These are phyloP conservation scores for Falco biarmicus DNA, from an alignment of 2,797 vertebrate species.

Conservation along the genomic window DNA sequence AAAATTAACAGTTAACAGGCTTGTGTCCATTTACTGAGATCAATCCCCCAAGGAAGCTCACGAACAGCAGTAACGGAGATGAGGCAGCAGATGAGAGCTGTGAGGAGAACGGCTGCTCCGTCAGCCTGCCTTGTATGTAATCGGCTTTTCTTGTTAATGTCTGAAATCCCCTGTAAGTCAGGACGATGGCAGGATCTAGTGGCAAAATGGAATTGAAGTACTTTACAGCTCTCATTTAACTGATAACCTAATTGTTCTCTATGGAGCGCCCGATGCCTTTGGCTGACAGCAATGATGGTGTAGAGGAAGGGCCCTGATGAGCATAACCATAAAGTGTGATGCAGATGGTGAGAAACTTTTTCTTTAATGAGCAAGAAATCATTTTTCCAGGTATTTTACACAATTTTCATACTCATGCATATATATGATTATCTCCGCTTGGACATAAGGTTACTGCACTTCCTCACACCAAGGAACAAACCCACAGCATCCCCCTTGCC, in stretches of 20 bases:
- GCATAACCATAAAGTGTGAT: not conserved
- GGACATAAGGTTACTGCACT: not conserved
- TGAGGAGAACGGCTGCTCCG: slow-evolving; percentile 18
- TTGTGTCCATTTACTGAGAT: slow-evolving; percentile 26
- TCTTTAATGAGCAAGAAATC: not conserved
- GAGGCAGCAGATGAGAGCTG: slow-evolving; percentile 33
- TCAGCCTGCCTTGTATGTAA: not conserved
- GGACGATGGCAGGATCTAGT: not conserved
- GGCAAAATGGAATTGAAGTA: not conserved
- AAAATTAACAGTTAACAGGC: slow-evolving; percentile 42
- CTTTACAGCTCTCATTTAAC: not conserved
- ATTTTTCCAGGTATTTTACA: not conserved
- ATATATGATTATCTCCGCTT: not conserved
- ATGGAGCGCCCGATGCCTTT: not conserved
- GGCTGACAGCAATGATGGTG: not conserved
- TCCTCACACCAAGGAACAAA: not conserved
- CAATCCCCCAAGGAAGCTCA: not conserved
- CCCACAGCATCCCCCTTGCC: not conserved
- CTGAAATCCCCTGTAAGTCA: slow-evolving; percentile 61
- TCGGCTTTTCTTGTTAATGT: slow-evolving; percentile 58
- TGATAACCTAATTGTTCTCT: not conserved
- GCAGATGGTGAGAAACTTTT: not conserved
- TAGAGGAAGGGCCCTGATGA: not conserved
- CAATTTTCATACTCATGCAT: not conserved
- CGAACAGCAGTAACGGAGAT: not conserved